Conservation (phyloP, 2,888 invertebrate species). For the Agriotes lineatus region DNA sequence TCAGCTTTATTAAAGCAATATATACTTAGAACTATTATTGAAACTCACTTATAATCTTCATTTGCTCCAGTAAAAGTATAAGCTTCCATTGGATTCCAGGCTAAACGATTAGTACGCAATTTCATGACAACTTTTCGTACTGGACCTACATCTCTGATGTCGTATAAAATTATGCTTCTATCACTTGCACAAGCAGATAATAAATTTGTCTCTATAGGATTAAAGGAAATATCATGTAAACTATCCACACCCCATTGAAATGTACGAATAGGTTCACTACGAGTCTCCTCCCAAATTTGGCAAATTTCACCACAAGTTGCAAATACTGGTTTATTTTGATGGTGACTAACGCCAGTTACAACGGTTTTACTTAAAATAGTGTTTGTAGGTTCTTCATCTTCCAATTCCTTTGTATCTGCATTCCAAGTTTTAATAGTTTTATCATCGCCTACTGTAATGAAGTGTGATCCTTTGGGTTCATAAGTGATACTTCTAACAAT, state of each 20-base stretch:
- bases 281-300: conserved; percentile 91
- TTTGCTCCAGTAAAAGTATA: conserved; percentile 96
- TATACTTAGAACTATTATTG: no score
- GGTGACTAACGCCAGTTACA: conserved; percentile 85
- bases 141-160: conserved; percentile 90
- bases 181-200: conserved; percentile 93
- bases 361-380: conserved; percentile 80
- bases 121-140: conserved; percentile 90
- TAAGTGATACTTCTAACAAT: conserved; percentile 87
- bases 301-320: conserved; percentile 96
- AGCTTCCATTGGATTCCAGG: conserved; percentile 99
- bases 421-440: conserved; percentile 96
- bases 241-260: conserved; percentile 96
- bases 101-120: conserved; percentile 88
- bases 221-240: conserved; percentile 89
- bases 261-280: conserved; percentile 88
- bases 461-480: conserved; percentile 73
- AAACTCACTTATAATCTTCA: conserved; percentile 99
- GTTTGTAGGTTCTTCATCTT: conserved; percentile 76
- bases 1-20: no score
- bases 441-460: conserved; percentile 91
- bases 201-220: conserved; percentile 80
- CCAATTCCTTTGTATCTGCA: conserved; percentile 68
- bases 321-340: conserved; percentile 81
- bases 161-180: conserved; percentile 94